Percentiles rank a stretch among this genome's conserved stretches.
Evolutionary conservation across 1,140 invertebrate genomes (phyloP).

Genomic region (Drosophila orosa): DNA sequence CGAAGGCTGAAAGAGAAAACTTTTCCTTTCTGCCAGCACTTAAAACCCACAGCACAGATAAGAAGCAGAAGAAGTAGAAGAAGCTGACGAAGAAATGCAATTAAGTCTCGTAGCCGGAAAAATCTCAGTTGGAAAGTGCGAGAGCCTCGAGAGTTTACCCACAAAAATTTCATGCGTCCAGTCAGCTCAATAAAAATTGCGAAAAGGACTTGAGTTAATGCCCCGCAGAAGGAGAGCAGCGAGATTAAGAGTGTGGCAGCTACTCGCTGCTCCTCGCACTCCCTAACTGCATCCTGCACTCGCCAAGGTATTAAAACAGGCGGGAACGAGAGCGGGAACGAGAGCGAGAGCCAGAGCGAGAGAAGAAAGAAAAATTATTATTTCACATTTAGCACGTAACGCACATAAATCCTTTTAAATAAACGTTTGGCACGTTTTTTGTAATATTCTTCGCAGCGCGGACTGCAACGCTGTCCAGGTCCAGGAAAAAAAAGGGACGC

Average conservation of each 20-base stretch:
- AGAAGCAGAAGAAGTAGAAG: conserved; percentile 13
- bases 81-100: conserved; percentile 61
- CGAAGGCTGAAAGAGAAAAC: conserved; percentile 50
- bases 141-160: conserved; percentile 22
- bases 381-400: conserved; percentile 83
- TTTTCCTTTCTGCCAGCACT: conserved; percentile 77
- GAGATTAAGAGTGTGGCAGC: not conserved
- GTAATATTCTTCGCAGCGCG: conserved; percentile 67
- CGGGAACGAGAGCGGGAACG: conserved; percentile 4
- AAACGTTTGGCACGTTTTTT: conserved; percentile 83
- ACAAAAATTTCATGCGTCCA: conserved; percentile 76
- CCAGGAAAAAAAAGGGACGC: conserved; percentile 22
- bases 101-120: conserved; percentile 59
- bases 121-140: conserved; percentile 61
- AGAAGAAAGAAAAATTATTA: conserved; percentile 76
- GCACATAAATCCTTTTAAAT: conserved; percentile 83
- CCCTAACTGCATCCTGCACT: conserved; percentile 59
- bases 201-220: conserved; percentile 76
- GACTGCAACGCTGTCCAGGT: conserved; percentile 20
- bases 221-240: conserved; percentile 21
- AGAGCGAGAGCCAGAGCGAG: not conserved
- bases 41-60: conserved; percentile 44
- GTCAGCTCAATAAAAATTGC: conserved; percentile 74
- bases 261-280: conserved; percentile 3
- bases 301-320: conserved; percentile 25